Evolutionary conservation across 2,797 vertebrate genomes (phyloP).

Genomic region (Myripristis jacobus): DNA sequence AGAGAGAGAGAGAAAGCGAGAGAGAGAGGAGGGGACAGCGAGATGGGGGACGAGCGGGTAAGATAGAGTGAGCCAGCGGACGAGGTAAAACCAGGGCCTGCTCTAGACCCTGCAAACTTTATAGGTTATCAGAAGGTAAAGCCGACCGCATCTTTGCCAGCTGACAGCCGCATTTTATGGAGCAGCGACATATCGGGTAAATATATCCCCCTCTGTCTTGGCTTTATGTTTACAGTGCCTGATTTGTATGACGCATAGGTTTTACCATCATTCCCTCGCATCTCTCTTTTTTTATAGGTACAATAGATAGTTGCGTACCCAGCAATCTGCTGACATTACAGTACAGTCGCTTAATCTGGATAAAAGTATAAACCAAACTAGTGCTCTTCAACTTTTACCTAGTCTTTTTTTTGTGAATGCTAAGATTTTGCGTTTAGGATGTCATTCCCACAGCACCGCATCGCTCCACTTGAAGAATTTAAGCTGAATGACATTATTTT

Average conservation of each 20-base stretch:
- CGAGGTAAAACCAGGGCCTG: constrained; percentile 72
- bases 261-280: constrained; percentile 61
- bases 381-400: constrained; percentile 54
- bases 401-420: constrained; percentile 22
- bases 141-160: constrained; percentile 65
- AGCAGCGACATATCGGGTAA: constrained; percentile 81
- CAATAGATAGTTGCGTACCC: constrained; percentile 20
- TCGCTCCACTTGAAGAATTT: constrained; percentile 10
- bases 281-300: constrained; percentile 34
- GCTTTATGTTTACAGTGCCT: constrained; percentile 60
- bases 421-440: constrained; percentile 2
- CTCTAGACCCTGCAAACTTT: constrained; percentile 80
- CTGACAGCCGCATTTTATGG: constrained; percentile 74
- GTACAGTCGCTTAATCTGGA: neutral
- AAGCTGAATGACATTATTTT: constrained; percentile 5
- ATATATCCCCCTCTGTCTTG: constrained; percentile 55
- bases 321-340: constrained; percentile 29
- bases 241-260: constrained; percentile 79
- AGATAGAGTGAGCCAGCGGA: constrained; percentile 73
- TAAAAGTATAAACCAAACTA: constrained; percentile 14
- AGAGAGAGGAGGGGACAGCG: constrained; percentile 55
- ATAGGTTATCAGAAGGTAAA: constrained; percentile 62
- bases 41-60: constrained; percentile 65
- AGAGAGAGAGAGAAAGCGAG: constrained; percentile 54
- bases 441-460: neutral